Evolutionary conservation across 1,140 invertebrate species (phyloP), one percentile per base, ranked within the genome.

Genomic region (Heliconius eleuchia): DNA sequence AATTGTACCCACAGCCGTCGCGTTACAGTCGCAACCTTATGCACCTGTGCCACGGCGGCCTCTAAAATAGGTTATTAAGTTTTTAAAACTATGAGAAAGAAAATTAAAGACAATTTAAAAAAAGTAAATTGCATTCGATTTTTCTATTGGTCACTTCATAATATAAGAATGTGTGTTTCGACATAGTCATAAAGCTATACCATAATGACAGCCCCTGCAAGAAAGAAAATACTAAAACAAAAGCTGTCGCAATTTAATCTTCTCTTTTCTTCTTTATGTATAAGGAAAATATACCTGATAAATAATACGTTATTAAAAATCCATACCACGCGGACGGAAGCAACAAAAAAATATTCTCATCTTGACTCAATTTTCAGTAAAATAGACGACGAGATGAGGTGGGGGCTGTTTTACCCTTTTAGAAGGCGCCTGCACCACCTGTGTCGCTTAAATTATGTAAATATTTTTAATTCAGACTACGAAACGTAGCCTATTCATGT

Each of bases 401-500:
- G 78, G 80, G 55, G 74, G 73, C 74, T 82, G 87, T 88, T 89
- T 88, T 88, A 88, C 88, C 89, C 89, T 88, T 91, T 91, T 82
- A 87, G 77, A 83, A 76, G 73, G 73, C 71, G 37, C 70, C 76
- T 82, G 80, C 76, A 83, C 79, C 90, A 90, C 90, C 90, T 91
- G 90, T 81, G 87, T 83, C 86, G 86, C 83, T 86, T 87, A 85
- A 89, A 91, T 90, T 90, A 91, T 91, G 88, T 87, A 91, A 90
- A 91, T 89, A 87, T 88, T 87, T 86, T 87, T 91, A 89, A 91
- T 88, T 89, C 84, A 83, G 85, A 86, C 80, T 79, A n/a, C n/a
- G n/a, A n/a, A n/a, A n/a, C 83, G 71, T 76, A 50, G 76, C 77
- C 78, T 81, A 72, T 80, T 81, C 77, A 46, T 72, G 76, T 80